These are phyloP conservation scores for Buathra laborator DNA, from an alignment of 2,888 invertebrate species.

Conservation along the genomic window DNA sequence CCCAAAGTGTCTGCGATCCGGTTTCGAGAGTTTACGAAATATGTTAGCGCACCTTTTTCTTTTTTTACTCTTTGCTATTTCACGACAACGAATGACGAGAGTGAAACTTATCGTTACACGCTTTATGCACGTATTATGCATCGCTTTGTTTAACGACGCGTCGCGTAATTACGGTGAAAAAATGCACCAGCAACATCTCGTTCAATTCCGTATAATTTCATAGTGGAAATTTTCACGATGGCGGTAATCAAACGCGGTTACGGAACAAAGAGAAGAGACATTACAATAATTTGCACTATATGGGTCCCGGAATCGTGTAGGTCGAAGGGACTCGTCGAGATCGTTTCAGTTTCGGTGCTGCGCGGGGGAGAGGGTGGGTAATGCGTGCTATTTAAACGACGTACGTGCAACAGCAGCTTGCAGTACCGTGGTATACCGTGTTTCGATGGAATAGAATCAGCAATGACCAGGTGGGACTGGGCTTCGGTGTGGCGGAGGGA, in stretches of 20 bases:
- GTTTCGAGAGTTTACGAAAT: not conserved
- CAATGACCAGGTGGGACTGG: constrained; percentile 41
- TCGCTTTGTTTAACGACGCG: not conserved
- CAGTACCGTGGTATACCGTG: constrained; percentile 46
- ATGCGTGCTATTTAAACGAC: constrained; percentile 81
- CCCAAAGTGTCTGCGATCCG: not conserved
- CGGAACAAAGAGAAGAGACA: not conserved
- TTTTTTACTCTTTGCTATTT: not conserved
- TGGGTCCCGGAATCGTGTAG: constrained; percentile 39
- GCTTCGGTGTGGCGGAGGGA: constrained; percentile 53
- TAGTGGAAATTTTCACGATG: not conserved
- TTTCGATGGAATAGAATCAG: constrained; percentile 44
- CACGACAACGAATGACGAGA: too few species aligned
- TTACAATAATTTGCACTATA: constrained; percentile 4
- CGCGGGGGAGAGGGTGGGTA: constrained; percentile 68
- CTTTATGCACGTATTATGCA: too few species aligned
- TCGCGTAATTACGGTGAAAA: not conserved
- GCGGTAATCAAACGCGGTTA: not conserved
- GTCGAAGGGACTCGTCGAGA: constrained; percentile 42
- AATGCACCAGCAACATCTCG: not conserved
- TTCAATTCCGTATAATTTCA: not conserved
- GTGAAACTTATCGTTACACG: too few species aligned
- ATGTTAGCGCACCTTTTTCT: not conserved
- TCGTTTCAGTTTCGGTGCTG: constrained; percentile 54
- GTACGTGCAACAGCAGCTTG: constrained; percentile 71